phyloP scores from a whole-genome alignment of 2,888 invertebrate genomes.

The Margaritifera margaritifera region DNA sequence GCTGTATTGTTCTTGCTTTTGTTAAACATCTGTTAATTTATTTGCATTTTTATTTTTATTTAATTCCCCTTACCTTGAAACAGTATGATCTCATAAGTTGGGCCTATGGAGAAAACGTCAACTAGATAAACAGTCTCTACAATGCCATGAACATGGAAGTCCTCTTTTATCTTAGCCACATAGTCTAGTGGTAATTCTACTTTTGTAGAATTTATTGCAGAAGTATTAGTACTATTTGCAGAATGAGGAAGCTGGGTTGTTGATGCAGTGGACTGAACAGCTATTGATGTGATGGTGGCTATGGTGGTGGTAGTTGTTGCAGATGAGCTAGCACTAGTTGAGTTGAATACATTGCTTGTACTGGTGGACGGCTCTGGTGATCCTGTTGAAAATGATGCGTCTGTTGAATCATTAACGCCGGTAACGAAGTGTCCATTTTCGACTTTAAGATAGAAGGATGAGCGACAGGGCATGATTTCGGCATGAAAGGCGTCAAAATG shows the following conservation, averaged over 20 bases:
- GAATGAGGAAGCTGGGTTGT: too few species aligned
- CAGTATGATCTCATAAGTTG: slow-evolving; percentile 5
- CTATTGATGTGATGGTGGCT: too few species aligned
- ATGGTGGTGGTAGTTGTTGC: neutral
- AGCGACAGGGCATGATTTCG: slow-evolving; percentile 44
- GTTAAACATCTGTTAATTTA: too few species aligned
- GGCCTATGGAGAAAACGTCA: slow-evolving; percentile 47
- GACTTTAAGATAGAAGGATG: slow-evolving; percentile 42
- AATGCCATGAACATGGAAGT: slow-evolving; percentile 45
- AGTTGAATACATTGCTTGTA: too few species aligned
- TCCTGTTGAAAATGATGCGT: too few species aligned
- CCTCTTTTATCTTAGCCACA: slow-evolving; percentile 39
- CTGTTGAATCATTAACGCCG: slow-evolving; percentile 1
- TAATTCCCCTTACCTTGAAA: too few species aligned
- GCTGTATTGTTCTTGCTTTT: too few species aligned
- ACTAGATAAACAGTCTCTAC: slow-evolving; percentile 34
- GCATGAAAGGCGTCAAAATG: slow-evolving; percentile 49
- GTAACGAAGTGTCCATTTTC: slow-evolving; percentile 35
- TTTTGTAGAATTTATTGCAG: slow-evolving; percentile 1
- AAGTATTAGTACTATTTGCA: too few species aligned
- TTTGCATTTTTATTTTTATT: too few species aligned
- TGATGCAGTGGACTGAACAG: too few species aligned
- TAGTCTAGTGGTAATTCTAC: slow-evolving; percentile 54
- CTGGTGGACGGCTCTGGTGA: too few species aligned
- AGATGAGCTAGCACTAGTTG: too few species aligned